These are phyloP conservation scores for Larimichthys crocea DNA, from an alignment of 2,113 vertebrate species.

Conservation along the genomic window DNA sequence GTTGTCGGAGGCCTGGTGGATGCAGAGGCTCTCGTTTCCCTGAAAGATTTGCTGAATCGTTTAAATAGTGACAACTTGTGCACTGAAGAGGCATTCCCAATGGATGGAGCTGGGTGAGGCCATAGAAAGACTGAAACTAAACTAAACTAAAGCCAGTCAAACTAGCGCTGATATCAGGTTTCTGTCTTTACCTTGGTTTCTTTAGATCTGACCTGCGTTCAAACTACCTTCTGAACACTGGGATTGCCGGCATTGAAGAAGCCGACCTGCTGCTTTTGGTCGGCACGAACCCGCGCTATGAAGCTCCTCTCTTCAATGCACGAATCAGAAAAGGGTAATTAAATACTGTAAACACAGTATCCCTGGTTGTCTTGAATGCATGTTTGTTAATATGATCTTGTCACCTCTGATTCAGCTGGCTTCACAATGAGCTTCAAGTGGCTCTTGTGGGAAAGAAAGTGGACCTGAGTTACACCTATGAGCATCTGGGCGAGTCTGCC, in stretches of 20 bases:
- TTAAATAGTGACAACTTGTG: slow-evolving; percentile 89
- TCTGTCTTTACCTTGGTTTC: neutral
- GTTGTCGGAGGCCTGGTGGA: slow-evolving; percentile 92
- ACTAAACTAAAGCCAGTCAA: neutral
- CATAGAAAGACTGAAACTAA: neutral
- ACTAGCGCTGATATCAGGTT: neutral
- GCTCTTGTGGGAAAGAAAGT: slow-evolving; percentile 89
- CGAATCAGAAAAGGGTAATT: slow-evolving; percentile 90
- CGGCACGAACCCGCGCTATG: slow-evolving; percentile 92
- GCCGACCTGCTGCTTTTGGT: slow-evolving; percentile 90
- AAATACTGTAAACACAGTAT: slow-evolving; percentile 36
- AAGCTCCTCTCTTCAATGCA: slow-evolving; percentile 92
- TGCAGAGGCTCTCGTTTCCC: slow-evolving; percentile 90
- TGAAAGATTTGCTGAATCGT: slow-evolving; percentile 91
- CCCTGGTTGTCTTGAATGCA: neutral
- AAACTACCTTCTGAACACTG: slow-evolving; percentile 91
- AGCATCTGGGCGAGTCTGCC: slow-evolving; percentile 91
- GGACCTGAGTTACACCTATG: slow-evolving; percentile 90
- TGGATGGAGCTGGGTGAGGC: slow-evolving; percentile 88
- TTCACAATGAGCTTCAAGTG: slow-evolving; percentile 92
- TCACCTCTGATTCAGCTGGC: slow-evolving; percentile 84
- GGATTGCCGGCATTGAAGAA: slow-evolving; percentile 91
- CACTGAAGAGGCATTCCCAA: slow-evolving; percentile 92
- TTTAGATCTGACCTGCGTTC: slow-evolving; percentile 90
- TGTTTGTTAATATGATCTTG: neutral